phyloP scores from a whole-genome alignment of 2,888 invertebrate genomes.

The Andricus quercusramuli region DNA sequence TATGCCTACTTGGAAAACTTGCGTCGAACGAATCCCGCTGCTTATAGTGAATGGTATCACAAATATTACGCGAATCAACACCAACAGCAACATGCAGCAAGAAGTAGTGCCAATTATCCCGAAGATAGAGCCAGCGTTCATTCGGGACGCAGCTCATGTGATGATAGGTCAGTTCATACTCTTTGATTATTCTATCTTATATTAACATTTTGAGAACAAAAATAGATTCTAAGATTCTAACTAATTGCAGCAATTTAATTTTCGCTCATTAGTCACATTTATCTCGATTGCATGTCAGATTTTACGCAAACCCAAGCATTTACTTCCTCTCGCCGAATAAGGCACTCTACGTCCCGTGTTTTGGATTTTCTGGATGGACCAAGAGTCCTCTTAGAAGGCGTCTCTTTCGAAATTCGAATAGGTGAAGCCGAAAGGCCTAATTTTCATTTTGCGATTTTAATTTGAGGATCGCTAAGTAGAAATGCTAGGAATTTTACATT shows the following conservation, averaged over 20 bases:
- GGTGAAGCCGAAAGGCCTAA: constrained; percentile 69
- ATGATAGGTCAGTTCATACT: constrained; percentile 82
- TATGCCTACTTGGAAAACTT: constrained; percentile 90
- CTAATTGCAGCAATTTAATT: background rate
- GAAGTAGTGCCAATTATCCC: constrained; percentile 73
- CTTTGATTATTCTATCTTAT: background rate
- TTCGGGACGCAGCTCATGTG: constrained; percentile 90
- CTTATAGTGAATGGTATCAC: constrained; percentile 89
- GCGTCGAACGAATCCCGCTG: constrained; percentile 87
- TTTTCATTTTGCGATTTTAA: constrained; percentile 6
- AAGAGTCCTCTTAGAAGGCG: constrained; percentile 67
- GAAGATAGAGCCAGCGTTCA: constrained; percentile 90
- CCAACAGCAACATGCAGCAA: constrained; percentile 66
- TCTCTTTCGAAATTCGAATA: constrained; percentile 67
- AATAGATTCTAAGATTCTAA: background rate
- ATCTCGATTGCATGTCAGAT: constrained; percentile 72
- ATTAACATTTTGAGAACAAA: background rate
- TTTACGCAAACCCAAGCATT: constrained; percentile 70
- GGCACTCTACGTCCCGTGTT: constrained; percentile 72
- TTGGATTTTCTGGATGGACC: constrained; percentile 68
- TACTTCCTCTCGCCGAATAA: constrained; percentile 73
- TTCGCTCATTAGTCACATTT: constrained; percentile 59
- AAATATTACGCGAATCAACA: constrained; percentile 83
- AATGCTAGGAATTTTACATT: constrained; percentile 1
- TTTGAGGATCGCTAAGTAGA: constrained; percentile 17